These are phyloP conservation scores for Anhinga anhinga DNA, from an alignment of 2,113 vertebrate genomes.

Conservation along the genomic window DNA sequence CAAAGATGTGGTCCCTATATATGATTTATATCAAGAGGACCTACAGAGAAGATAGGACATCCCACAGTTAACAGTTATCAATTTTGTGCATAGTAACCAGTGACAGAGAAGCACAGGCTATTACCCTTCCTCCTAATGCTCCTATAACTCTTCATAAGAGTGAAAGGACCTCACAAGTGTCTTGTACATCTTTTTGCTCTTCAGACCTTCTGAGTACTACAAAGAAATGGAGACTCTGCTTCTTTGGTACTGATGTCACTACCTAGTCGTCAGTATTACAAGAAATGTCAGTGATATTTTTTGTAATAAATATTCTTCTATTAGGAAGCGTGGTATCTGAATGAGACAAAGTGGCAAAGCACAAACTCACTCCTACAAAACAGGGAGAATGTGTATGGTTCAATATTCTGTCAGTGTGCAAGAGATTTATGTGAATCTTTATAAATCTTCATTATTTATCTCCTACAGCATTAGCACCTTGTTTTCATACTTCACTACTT, in stretches of 20 bases:
- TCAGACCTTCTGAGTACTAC: too few species aligned
- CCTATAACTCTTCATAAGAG: background rate
- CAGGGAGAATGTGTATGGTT: background rate
- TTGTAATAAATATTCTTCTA: background rate
- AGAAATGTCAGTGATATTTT: background rate
- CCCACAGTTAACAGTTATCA: background rate
- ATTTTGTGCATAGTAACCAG: background rate
- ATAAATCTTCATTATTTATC: background rate
- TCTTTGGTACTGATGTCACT: background rate
- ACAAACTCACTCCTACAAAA: background rate
- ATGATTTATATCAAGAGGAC: background rate
- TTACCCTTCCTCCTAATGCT: background rate
- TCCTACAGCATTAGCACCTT: background rate
- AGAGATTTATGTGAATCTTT: background rate
- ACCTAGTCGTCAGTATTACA: background rate
- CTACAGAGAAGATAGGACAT: background rate
- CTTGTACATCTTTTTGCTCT: background rate
- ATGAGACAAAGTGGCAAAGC: background rate
- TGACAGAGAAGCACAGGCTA: background rate
- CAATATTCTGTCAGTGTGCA: background rate
- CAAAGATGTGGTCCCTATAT: background rate
- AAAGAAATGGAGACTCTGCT: background rate
- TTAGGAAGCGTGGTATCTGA: background rate
- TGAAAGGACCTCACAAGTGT: background rate
- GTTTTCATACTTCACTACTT: background rate